Conservation (phyloP, 92 coral and sea anemone species). For the Nematostella vectensis region DNA sequence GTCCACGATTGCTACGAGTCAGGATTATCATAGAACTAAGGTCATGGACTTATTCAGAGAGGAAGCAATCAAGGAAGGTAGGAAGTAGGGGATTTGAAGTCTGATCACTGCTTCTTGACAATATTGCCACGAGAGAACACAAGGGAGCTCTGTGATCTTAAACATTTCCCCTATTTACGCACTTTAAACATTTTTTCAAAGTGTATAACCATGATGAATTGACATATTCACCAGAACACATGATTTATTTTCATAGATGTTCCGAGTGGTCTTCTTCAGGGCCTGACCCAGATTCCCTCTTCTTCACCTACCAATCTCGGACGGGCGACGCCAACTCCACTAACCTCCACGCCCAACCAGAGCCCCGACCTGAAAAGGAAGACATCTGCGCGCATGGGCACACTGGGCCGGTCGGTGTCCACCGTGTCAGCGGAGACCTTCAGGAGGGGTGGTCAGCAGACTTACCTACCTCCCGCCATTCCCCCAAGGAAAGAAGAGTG, state of each 20-base stretch:
- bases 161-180: too few relatives aligned
- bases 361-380: constrained; percentile 27
- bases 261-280: constrained; percentile 30
- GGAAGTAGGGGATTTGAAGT: not conserved
- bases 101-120: too few relatives aligned
- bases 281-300: constrained; percentile 20
- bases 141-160: too few relatives aligned
- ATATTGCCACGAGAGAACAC: too few relatives aligned
- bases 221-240: too few relatives aligned
- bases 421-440: constrained; percentile 23
- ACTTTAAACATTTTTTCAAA: too few relatives aligned
- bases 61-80: too few relatives aligned
- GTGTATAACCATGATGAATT: too few relatives aligned
- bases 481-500: constrained; percentile 78
- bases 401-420: constrained; percentile 23
- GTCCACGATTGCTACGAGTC: constrained; percentile 10
- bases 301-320: too few relatives aligned
- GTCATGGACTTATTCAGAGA: not conserved
- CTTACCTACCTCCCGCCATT: constrained; percentile 57
- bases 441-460: constrained; percentile 45
- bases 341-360: constrained; percentile 24
- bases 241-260: constrained; percentile 24
- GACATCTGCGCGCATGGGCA: constrained; percentile 8
- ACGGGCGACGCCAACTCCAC: too few relatives aligned
- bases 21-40: not conserved